Evolutionary conservation across 2,888 invertebrate species (phyloP).

Genomic region (Cerastis rubricosa): DNA sequence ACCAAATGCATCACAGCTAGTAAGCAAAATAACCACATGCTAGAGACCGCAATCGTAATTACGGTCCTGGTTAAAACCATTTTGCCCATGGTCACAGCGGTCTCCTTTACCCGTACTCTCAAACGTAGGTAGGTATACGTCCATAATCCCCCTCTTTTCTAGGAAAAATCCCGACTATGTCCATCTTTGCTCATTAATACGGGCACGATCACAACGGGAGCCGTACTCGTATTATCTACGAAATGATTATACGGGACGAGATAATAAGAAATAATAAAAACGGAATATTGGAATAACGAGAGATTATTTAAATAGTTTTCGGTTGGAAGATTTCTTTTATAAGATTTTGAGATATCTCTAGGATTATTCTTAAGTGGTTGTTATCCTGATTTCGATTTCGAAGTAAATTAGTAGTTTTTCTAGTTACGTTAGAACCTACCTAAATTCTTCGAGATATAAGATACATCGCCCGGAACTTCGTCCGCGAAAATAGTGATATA

Average conservation of each 20-base stretch:
- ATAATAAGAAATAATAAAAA: conserved; percentile 43
- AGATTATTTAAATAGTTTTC: conserved; percentile 26
- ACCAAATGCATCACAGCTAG: background rate
- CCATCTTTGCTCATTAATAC: conserved; percentile 47
- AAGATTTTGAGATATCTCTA: background rate
- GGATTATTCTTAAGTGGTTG: background rate
- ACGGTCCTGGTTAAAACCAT: background rate
- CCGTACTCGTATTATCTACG: conserved; percentile 48
- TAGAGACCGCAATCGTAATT: background rate
- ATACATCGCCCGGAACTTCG: too few relatives aligned
- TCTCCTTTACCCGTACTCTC: too few relatives aligned
- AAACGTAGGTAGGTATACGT: conserved; percentile 8
- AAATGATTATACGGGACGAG: conserved; percentile 42
- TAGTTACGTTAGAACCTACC: background rate
- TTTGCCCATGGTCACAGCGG: background rate
- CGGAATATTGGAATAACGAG: conserved; percentile 38
- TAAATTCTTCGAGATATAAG: background rate
- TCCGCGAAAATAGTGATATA: too few relatives aligned
- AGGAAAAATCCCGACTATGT: conserved; percentile 32
- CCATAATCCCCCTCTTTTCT: conserved; percentile 18
- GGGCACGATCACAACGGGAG: conserved; percentile 39
- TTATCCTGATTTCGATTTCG: background rate
- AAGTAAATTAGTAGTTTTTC: background rate
- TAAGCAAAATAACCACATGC: background rate
- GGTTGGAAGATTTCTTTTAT: background rate